A percentile compares a stretch with the other conserved stretches of the same genome.
phyloP scores from a whole-genome alignment of 2,888 invertebrate species.

The Endomychus coccineus region DNA sequence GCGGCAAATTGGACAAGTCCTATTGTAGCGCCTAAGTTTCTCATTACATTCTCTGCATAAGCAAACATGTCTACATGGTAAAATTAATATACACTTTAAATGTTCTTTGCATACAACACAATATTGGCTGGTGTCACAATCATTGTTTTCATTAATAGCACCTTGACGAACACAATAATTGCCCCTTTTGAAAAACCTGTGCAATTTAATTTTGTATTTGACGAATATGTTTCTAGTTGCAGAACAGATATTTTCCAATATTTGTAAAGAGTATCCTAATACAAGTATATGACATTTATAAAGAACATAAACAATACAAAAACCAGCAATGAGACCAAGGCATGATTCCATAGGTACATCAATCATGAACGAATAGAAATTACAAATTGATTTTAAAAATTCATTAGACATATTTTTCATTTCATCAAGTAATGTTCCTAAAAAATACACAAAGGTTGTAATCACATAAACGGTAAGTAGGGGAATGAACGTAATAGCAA shows the following conservation, averaged over 20 bases:
- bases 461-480: slow-evolving; percentile 24
- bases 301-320: slow-evolving; percentile 30
- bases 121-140: too few species aligned
- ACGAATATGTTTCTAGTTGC: too few species aligned
- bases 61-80: slow-evolving; percentile 53
- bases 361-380: too few species aligned
- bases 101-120: slow-evolving; percentile 53
- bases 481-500: slow-evolving; percentile 31
- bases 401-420: too few species aligned
- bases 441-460: slow-evolving; percentile 18
- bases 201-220: too few species aligned
- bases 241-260: too few species aligned
- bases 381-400: too few species aligned
- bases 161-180: too few species aligned
- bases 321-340: slow-evolving; percentile 28
- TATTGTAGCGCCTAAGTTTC: slow-evolving; percentile 45
- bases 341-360: slow-evolving; percentile 35
- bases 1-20: slow-evolving; percentile 49
- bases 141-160: too few species aligned
- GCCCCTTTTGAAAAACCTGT: too few species aligned
- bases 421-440: slow-evolving; percentile 19
- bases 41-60: slow-evolving; percentile 49
- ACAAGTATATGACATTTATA: slow-evolving; percentile 29
- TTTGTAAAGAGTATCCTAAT: too few species aligned
- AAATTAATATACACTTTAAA: slow-evolving; percentile 49